These are phyloP conservation scores for Rhorus exstirpatorius DNA, from an alignment of 2,888 invertebrate genomes.

Conservation along the genomic window DNA sequence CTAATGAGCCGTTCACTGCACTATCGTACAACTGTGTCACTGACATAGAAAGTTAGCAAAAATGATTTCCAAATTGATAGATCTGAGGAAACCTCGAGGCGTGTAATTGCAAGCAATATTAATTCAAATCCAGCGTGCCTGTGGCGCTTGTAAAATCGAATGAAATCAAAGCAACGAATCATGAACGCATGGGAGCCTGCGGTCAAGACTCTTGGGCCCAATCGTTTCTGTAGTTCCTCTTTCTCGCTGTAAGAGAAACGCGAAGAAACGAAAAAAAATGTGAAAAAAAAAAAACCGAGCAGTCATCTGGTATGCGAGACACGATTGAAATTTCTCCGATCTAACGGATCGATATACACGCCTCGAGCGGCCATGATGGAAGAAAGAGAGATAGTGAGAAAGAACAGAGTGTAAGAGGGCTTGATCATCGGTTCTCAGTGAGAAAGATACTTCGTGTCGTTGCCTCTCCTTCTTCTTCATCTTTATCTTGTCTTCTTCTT, in stretches of 20 bases:
- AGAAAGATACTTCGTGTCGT: conserved; percentile 29
- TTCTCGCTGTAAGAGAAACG: background rate
- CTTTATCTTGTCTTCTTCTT: background rate
- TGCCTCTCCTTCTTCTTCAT: conserved; percentile 13
- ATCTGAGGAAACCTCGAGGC: too few species aligned
- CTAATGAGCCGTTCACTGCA: too few species aligned
- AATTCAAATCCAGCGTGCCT: too few species aligned
- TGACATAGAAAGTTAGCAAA: too few species aligned
- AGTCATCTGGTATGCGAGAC: conserved; percentile 67
- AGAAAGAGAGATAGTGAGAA: conserved; percentile 47
- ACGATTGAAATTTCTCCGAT: conserved; percentile 79
- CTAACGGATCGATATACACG: conserved; percentile 77
- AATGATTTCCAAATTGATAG: too few species aligned
- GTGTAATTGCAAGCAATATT: too few species aligned
- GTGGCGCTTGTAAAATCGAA: too few species aligned
- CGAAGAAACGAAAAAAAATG: conserved; percentile 42
- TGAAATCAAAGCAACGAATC: too few species aligned
- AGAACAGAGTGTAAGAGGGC: conserved; percentile 24
- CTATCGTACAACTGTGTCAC: too few species aligned
- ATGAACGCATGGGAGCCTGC: too few species aligned
- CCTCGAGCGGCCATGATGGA: conserved; percentile 51
- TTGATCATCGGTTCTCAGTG: conserved; percentile 43
- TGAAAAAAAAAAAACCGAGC: conserved; percentile 55
- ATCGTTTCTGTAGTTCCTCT: conserved; percentile 7
- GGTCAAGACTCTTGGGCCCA: conserved; percentile 10